Conservation (phyloP, 2,113 vertebrate species). For the Tychaedon coryphoeus region DNA sequence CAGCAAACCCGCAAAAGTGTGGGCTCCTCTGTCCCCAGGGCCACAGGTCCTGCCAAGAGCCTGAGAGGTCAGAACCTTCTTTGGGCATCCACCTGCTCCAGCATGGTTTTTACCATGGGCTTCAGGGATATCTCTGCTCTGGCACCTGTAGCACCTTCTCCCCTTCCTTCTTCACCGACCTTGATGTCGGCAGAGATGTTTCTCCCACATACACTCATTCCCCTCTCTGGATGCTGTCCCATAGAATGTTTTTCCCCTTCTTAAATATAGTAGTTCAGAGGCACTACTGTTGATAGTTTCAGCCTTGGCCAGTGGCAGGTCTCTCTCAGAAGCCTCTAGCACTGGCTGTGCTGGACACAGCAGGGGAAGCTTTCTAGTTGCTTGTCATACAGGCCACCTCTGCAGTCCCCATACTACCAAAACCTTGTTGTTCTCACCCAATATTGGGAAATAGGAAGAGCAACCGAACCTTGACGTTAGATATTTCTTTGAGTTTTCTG, state of each 20-base stretch:
- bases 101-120: rapidly evolving
- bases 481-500: background rate
- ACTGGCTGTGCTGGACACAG: background rate
- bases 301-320: background rate
- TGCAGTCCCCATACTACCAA: background rate
- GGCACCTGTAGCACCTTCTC: background rate
- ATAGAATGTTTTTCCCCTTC: rapidly evolving
- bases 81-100: background rate
- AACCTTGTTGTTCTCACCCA: background rate
- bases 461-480: background rate
- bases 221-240: background rate
- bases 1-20: no score
- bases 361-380: rapidly evolving
- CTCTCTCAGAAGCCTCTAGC: rapidly evolving
- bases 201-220: background rate
- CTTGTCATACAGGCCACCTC: background rate
- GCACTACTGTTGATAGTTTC: rapidly evolving
- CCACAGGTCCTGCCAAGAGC: background rate
- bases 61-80: background rate
- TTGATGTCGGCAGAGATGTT: background rate
- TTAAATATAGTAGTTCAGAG: background rate
- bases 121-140: background rate
- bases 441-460: background rate
- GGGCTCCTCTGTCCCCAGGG: no score
- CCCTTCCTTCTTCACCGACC: rapidly evolving